Evolutionary conservation across 1,140 invertebrate species (phyloP), one percentile per base, ranked within the genome.

Genomic region (Liolophura sinensis): DNA sequence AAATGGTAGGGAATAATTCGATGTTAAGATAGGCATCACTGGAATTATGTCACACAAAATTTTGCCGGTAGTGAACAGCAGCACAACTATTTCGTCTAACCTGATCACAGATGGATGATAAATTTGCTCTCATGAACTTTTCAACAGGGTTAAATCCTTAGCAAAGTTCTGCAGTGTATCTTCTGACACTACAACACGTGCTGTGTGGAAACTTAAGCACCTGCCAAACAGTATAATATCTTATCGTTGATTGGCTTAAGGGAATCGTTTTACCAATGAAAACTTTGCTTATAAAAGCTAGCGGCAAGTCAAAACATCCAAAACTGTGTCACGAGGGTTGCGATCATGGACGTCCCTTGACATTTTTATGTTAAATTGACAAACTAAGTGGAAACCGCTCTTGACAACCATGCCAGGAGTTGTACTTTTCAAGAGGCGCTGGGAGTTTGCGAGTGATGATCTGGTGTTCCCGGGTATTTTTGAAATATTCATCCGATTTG

Each of bases 381-480:
- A 15, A 60, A 6, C 50, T 24, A 12, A 56, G 25, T 56, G 51
- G 27, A n/a, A 59, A 18, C 22, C 7, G 18, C 9, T 16, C 14
- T 25, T 46, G 49, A 40, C n/a, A 25, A 64, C 63, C 56, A 82
- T 82, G 80, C 80, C 80, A 9, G 77, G 73, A 24, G 52, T 82
- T 15, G 65, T 72, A 20, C 58, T 73, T 22, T 81, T 80, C 65
- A 72, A 65, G 14, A 65, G 80, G 24, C 67, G 73, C 55, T 82
- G 80, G 80, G 69, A 67, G 15, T 72, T 82, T 50, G 76, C 71
- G 9, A 79, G 78, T 57, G 80, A 82, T 65, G 80, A 82, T 65
- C 77, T 82, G 60, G 78, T 82, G 11, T 80, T 74, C 60, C 75
- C 80, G 25, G 77, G 65, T 20, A 31, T 77, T 59, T 64, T 62